Percentiles rank a stretch among this genome's conserved stretches.
phyloP scores from a whole-genome alignment of 2,797 vertebrate genomes.

The Phoebastria nigripes region DNA sequence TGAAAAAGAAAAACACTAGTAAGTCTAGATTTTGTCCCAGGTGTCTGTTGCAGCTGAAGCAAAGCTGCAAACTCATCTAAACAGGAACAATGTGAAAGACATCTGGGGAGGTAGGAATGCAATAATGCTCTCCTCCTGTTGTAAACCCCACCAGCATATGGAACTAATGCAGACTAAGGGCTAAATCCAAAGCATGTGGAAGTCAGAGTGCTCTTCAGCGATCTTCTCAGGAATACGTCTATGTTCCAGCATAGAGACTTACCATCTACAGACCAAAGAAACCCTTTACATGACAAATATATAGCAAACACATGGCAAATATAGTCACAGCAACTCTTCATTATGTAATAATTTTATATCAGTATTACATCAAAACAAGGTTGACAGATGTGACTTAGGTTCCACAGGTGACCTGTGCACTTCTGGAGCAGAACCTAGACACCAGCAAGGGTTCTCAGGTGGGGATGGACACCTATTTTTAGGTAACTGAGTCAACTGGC shows the following conservation, averaged over 20 bases:
- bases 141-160: background rate
- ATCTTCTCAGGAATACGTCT: background rate
- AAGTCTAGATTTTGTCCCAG: background rate
- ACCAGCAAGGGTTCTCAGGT: background rate
- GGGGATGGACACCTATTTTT: background rate
- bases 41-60: background rate
- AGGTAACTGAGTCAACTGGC: background rate
- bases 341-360: background rate
- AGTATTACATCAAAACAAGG: background rate
- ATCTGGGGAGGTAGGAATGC: background rate
- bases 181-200: background rate
- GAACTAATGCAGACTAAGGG: background rate
- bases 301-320: background rate
- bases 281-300: background rate
- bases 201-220: background rate
- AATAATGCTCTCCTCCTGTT: background rate
- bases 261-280: background rate
- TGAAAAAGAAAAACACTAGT: background rate
- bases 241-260: background rate
- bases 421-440: background rate
- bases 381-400: background rate
- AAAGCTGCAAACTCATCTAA: conserved; percentile 6
- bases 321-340: background rate
- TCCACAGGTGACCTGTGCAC: background rate
- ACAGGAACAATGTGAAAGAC: background rate